phyloP scores from a whole-genome alignment of 2,888 invertebrate genomes.

The Harmothoe impar region DNA sequence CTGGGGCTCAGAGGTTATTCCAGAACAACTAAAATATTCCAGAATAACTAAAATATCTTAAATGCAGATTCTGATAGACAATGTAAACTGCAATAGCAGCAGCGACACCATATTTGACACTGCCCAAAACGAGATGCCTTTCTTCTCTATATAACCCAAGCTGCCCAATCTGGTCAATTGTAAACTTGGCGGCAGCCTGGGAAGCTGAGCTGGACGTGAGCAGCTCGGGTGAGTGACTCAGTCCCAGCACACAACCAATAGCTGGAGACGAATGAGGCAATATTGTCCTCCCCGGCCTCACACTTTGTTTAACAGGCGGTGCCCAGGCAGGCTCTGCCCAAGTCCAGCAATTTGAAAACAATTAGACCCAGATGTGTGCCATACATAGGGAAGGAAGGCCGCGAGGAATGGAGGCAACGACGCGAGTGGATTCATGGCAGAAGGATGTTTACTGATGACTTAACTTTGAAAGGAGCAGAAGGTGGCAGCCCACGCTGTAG shows the following conservation, averaged over 20 bases:
- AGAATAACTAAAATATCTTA: no score
- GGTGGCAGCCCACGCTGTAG: neutral
- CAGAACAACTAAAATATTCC: no score
- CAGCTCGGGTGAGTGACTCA: neutral
- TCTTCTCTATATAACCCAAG: neutral
- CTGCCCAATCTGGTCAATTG: neutral
- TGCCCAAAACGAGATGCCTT: neutral
- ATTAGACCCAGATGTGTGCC: conserved; percentile 25
- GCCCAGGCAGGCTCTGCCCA: neutral
- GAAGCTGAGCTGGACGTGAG: neutral
- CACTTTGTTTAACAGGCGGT: conserved; percentile 11
- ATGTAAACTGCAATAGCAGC: no score
- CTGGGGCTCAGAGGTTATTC: no score
- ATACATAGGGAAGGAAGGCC: neutral
- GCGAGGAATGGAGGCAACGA: no score
- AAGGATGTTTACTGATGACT: no score
- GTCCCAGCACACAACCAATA: neutral
- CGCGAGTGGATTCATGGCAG: no score
- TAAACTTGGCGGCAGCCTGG: neutral
- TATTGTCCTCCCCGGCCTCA: neutral
- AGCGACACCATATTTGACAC: neutral
- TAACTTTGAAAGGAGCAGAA: no score
- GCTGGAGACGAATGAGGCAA: conserved; percentile 28
- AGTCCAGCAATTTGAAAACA: conserved; percentile 12
- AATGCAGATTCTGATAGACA: no score